phyloP scores from a whole-genome alignment of 2,113 vertebrate species.

The Mus musculus region GRCm39 chr1:80809001-80809500 shows the following conservation, averaged over 20 bases:
- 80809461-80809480: background rate
- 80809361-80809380: background rate
- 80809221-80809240: conserved; percentile 4
- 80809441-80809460: background rate
- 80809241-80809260: background rate
- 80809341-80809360: background rate
- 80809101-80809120: conserved; percentile 84
- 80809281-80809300: background rate
- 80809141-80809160: conserved; percentile 55
- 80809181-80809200: background rate
- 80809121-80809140: background rate
- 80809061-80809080: conserved; percentile 80
- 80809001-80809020: conserved; percentile 81
- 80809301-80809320: background rate
- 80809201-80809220: background rate
- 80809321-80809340: background rate
- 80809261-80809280: background rate
- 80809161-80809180: background rate
- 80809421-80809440: background rate
- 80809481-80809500: too few species aligned
- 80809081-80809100: conserved; percentile 87
- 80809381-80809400: background rate
- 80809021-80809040: conserved; percentile 82
- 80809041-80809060: conserved; percentile 88
- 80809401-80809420: background rate